phyloP scores from a whole-genome alignment of 2,888 invertebrate genomes.

The Macrosiphum euphorbiae region DNA sequence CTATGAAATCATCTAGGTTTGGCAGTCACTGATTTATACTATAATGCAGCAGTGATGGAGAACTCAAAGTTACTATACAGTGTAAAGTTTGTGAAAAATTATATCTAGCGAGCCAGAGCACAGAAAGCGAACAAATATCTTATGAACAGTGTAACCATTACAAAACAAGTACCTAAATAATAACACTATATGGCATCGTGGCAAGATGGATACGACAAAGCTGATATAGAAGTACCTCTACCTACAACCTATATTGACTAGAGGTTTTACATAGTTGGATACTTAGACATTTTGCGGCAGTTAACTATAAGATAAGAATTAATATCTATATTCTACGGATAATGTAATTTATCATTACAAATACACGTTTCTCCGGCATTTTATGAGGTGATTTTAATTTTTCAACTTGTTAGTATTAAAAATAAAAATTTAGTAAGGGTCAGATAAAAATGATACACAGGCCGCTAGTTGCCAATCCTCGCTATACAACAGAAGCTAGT shows the following conservation, averaged over 20 bases:
- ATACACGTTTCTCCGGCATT: neutral
- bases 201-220: neutral
- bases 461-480: neutral
- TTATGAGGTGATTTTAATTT: neutral
- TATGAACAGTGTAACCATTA: neutral
- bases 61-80: no score
- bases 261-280: neutral
- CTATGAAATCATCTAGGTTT: no score
- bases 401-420: neutral
- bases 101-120: neutral
- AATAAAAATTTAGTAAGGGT: neutral
- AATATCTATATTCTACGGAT: neutral
- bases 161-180: neutral
- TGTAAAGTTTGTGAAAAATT: no score
- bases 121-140: neutral
- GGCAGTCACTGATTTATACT: no score
- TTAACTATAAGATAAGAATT: neutral
- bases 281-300: neutral
- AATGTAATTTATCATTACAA: neutral
- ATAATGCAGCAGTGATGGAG: no score
- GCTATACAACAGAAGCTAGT: neutral
- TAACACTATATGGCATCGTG: neutral
- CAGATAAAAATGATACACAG: neutral
- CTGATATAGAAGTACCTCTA: neutral
- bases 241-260: neutral